Evolutionary conservation across 2,113 vertebrate species (phyloP), one percentile per base, ranked within the genome.

Genomic region (Hypocryptadius cinnamomeus): DNA sequence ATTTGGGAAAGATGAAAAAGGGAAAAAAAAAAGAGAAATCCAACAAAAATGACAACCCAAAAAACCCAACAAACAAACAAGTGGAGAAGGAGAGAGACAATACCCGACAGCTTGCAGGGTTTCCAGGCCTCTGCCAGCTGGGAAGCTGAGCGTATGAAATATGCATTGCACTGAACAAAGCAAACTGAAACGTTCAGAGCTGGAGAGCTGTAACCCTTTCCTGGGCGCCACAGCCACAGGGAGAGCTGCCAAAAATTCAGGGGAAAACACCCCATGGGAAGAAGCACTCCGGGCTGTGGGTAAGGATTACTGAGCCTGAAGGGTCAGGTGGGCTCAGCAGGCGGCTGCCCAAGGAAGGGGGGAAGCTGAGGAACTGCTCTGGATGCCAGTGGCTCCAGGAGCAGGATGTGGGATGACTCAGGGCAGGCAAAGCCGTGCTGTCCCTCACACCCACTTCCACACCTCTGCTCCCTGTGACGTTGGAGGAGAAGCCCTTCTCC

Each of bases 81-180:
- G 91, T 45, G 89, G 87, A 92, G 64, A 25, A 85, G 69, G 56
- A 95, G 90, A 94, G 51, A 97, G 91, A 97, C 95, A 95, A 96
- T 74, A 72, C 64, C 50, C 37, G 11, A 60, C 61, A 72, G 91
- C 96, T 96, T 93, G 68, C 92, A 91, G 94, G 93, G 90, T 88
- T 87, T 91, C 81, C 85, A 92, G 95, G 96, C 56, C 73, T 87
- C 87, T 94, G 95, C 94, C 97, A 95, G 97, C 95, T 97, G 96
- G 95, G 97, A 89, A 90, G 94, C 96, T 84, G 20, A 79, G 96
- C 80, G 6, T 90, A 93, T 89, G 95, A 97, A 97, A 96, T 89
- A 95, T 80, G 96, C 96, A 95, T 94, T 9, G n/a, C 21, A 31
- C 56, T 5, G 85, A 96, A 95, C 95, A 96, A 97, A 96, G 96